phyloP scores from a whole-genome alignment of 2,113 vertebrate species.

The Ia io region DNA sequence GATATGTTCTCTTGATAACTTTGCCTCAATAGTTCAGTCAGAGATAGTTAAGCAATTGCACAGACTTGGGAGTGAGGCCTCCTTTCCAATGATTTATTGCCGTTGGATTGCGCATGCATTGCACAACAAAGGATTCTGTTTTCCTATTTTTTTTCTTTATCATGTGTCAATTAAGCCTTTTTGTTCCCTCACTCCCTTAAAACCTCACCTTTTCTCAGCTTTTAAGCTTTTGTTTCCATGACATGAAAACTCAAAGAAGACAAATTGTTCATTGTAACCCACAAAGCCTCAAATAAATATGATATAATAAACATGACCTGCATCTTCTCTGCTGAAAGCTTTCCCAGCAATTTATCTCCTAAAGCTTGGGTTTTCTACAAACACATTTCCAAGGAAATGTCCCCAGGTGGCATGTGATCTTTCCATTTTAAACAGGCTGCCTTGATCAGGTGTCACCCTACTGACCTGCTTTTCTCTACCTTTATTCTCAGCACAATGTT shows the following conservation, averaged over 20 bases:
- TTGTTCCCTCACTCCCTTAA: neutral
- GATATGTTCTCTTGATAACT: conserved; percentile 4
- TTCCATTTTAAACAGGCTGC: conserved; percentile 42
- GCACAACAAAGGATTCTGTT: conserved; percentile 42
- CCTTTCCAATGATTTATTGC: conserved; percentile 12
- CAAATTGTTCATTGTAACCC: conserved; percentile 10
- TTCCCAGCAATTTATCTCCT: neutral
- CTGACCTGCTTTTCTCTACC: conserved; percentile 3
- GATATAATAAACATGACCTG: conserved; percentile 11
- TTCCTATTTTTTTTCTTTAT: conserved; percentile 36
- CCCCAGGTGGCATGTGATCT: conserved; percentile 51
- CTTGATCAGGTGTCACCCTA: conserved; percentile 44
- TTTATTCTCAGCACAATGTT: conserved; percentile 45
- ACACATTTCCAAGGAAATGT: conserved; percentile 53
- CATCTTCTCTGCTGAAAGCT: neutral
- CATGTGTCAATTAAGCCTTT: neutral
- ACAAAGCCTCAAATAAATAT: neutral
- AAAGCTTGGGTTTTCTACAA: conserved; percentile 11
- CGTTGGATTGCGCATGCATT: neutral
- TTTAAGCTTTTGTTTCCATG: conserved; percentile 9
- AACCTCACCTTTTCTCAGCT: conserved; percentile 39
- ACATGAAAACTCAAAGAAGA: neutral
- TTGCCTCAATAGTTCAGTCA: conserved; percentile 2
- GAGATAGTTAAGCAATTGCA: neutral
- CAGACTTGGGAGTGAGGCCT: neutral